phyloP scores from a whole-genome alignment of 2,888 invertebrate species.

The Anagyrus pseudococci region DNA sequence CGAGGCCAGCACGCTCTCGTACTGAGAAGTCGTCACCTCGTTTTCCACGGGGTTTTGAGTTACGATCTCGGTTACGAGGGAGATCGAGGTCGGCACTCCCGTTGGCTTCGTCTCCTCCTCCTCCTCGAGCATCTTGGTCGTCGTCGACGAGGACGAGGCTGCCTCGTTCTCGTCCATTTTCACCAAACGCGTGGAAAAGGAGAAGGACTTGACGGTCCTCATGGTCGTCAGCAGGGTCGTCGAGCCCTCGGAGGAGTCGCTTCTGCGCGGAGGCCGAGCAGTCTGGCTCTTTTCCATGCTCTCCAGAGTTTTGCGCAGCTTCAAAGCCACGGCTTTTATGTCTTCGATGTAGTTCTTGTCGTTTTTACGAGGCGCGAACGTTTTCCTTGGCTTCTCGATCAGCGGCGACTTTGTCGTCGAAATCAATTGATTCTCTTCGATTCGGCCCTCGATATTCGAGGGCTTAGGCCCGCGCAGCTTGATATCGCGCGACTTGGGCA shows the following conservation, averaged over 20 bases:
- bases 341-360: slow-evolving; percentile 28
- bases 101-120: slow-evolving; percentile 11
- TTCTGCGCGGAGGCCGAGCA: slow-evolving; percentile 29
- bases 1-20: neutral
- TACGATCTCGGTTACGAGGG: slow-evolving; percentile 13
- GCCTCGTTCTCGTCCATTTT: slow-evolving; percentile 38
- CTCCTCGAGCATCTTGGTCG: slow-evolving; percentile 30
- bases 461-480: slow-evolving; percentile 25
- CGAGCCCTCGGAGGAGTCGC: slow-evolving; percentile 37
- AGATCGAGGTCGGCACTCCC: slow-evolving; percentile 7
- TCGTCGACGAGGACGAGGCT: slow-evolving; percentile 32
- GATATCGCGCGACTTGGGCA: slow-evolving; percentile 11
- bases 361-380: slow-evolving; percentile 21
- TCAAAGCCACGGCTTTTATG: slow-evolving; percentile 31
- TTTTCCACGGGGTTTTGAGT: slow-evolving; percentile 3
- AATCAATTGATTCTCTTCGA: neutral
- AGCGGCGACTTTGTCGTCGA: slow-evolving; percentile 15
- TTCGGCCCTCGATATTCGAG: slow-evolving; percentile 10
- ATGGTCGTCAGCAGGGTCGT: slow-evolving; percentile 37
- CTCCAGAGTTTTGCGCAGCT: slow-evolving; percentile 33
- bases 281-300: slow-evolving; percentile 30
- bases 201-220: slow-evolving; percentile 37
- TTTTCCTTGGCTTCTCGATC: slow-evolving; percentile 18
- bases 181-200: slow-evolving; percentile 34
- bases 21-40: slow-evolving; percentile 7